Evolutionary conservation across 1,140 invertebrate species (phyloP), one percentile per base, ranked within the genome.

Genomic region (Battus philenor): DNA sequence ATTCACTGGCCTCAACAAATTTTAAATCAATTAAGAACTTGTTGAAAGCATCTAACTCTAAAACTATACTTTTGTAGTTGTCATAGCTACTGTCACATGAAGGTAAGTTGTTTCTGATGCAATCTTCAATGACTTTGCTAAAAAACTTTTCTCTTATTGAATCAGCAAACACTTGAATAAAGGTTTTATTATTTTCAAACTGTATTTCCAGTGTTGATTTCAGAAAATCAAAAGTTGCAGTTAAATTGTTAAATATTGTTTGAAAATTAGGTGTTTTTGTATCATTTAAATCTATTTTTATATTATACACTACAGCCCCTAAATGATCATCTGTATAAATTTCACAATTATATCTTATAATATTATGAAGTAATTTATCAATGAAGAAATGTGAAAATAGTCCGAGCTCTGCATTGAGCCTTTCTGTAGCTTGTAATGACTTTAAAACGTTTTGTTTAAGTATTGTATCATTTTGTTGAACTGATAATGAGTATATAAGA

Each of bases 11-110:
- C 16, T 73, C 64, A 13, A 80, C 72, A 67, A 86, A 87, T 33
- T 80, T 76, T 7, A 86, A 50, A 16, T 86, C 80, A 27, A 80
- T 65, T 3, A 87, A 39, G 46, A 84, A 87, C 36, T 76, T 79
- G 47, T 83, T 84, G 48, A 87, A 86, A 0, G 63, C 64, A 30
- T 86, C 79, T 29, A 86, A 50, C 32, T 86, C 82, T 4, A 72
- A 31, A 8, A 76, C 78, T 45, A 85, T 71, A 11, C 69, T 71
- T 44, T 77, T 82, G 34, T 85, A 85, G 15, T 73, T 59, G 30
- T 73, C 17, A 24, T 85, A 79, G 18, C 53, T 79, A 24, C 67
- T 70, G 7, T 81, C 70, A 54, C 76, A 82, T 4, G 71, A 68
- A 3, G 78, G 81, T 11, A 85, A 43, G 24, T 82, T 72, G 20